These are phyloP conservation scores for Rhagoletis pomonella DNA, from an alignment of 1,140 invertebrate species.

Conservation along the genomic window DNA sequence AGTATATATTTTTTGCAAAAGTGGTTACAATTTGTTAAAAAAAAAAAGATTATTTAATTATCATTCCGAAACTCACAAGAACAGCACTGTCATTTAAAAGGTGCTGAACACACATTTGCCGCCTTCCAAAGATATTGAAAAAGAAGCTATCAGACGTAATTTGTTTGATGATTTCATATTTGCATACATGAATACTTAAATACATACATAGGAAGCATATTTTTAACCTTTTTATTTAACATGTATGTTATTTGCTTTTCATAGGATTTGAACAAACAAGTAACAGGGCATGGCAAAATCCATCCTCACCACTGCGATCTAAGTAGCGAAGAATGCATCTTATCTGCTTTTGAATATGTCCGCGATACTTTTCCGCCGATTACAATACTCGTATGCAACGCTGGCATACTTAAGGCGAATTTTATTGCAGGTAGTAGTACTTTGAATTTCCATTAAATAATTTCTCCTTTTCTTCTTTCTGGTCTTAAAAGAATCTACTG, in stretches of 20 bases:
- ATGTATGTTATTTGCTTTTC: neutral
- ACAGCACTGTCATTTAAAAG: no score
- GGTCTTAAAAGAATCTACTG: slow-evolving; percentile 62
- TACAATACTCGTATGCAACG: slow-evolving; percentile 70
- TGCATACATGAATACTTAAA: neutral
- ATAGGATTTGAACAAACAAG: slow-evolving; percentile 61
- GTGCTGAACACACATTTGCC: no score
- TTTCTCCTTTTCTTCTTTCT: neutral
- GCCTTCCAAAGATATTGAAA: no score
- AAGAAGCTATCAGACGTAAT: no score
- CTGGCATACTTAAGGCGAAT: slow-evolving; percentile 70
- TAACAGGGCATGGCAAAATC: slow-evolving; percentile 69
- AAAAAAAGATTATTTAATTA: no score
- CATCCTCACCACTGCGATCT: slow-evolving; percentile 76
- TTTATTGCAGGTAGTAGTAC: slow-evolving; percentile 65
- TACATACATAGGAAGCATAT: slow-evolving; percentile 3
- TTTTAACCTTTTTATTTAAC: neutral
- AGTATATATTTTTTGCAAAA: no score
- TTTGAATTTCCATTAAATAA: no score
- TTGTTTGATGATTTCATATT: no score
- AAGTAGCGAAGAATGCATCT: slow-evolving; percentile 77
- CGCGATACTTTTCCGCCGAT: slow-evolving; percentile 63
- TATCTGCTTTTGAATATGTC: slow-evolving; percentile 76
- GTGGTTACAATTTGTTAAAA: no score
- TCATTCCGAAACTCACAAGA: no score